Conservation (phyloP, 2,113 vertebrate genomes). For the Ardeotis arabs region DNA sequence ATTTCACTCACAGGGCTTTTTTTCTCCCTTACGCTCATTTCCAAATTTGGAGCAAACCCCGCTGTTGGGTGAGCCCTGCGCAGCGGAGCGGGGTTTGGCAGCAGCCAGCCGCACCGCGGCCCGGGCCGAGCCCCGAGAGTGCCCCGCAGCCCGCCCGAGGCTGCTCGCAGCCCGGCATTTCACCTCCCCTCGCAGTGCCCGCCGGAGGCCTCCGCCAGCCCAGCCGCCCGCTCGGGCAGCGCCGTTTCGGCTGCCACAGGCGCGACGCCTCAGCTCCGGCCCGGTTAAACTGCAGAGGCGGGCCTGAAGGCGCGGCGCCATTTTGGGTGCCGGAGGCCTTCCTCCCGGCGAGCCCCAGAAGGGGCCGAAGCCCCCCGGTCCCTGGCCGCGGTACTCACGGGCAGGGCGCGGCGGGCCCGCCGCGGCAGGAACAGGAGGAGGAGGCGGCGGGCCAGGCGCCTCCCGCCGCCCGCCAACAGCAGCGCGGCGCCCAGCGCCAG, state of each 20-base stretch:
- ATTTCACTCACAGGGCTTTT: neutral
- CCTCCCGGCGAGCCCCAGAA: neutral
- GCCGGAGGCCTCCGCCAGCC: fast-evolving
- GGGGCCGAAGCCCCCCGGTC: neutral
- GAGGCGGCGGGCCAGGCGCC: conserved; percentile 33
- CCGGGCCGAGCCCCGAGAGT: neutral
- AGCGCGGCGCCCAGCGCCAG: neutral
- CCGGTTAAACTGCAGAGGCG: neutral
- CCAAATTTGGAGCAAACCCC: fast-evolving
- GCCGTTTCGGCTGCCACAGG: neutral
- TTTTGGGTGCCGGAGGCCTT: neutral
- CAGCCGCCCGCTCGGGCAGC: neutral
- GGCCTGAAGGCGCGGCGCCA: neutral
- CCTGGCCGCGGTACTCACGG: conserved; percentile 68
- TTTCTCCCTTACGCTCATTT: neutral
- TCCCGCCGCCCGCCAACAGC: neutral
- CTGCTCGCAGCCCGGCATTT: neutral
- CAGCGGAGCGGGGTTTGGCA: no score
- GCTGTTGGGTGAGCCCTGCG: fast-evolving
- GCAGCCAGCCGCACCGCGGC: neutral
- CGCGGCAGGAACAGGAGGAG: conserved; percentile 52
- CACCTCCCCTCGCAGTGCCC: fast-evolving
- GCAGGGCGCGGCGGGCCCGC: conserved; percentile 71
- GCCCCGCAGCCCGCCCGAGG: neutral
- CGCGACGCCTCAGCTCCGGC: neutral